Evolutionary conservation across 2,888 invertebrate genomes (phyloP).

Genomic region (Cataglyphis altisquamis): DNA sequence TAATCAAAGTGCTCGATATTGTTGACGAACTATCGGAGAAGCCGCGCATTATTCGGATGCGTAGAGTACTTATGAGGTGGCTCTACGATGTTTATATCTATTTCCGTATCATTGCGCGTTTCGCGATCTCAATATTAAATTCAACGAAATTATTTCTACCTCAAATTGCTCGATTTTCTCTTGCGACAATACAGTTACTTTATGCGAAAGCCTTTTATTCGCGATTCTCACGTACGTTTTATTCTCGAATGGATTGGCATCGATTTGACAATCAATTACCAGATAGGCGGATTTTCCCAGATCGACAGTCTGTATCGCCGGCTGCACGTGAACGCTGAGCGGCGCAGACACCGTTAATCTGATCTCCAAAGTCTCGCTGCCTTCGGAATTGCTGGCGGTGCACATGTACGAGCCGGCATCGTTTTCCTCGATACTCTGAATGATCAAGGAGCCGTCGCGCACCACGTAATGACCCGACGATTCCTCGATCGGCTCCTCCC

Average conservation of each 20-base stretch:
- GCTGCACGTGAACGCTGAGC: constrained; percentile 85
- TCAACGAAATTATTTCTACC: background rate
- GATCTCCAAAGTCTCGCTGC: constrained; percentile 87
- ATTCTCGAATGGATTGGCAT: background rate
- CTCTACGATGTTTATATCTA: background rate
- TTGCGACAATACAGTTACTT: background rate
- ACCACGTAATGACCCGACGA: constrained; percentile 86
- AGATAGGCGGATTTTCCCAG: constrained; percentile 87
- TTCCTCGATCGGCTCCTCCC: constrained; percentile 87
- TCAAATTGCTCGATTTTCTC: background rate
- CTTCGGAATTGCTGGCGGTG: constrained; percentile 87
- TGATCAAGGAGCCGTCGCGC: constrained; percentile 87
- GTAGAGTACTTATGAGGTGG: too few relatives aligned
- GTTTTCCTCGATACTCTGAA: constrained; percentile 86
- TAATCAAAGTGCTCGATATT: constrained; percentile 66
- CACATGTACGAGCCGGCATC: constrained; percentile 88
- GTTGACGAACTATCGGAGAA: background rate
- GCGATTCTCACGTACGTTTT: background rate
- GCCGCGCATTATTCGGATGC: background rate
- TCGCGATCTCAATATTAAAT: background rate
- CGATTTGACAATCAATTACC: constrained; percentile 81
- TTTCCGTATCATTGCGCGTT: background rate
- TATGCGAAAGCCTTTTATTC: background rate
- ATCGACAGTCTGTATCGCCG: constrained; percentile 86
- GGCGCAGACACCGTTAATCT: constrained; percentile 86